Evolutionary conservation across 2,113 vertebrate genomes (phyloP).

Genomic region (Cichladusa arquata): DNA sequence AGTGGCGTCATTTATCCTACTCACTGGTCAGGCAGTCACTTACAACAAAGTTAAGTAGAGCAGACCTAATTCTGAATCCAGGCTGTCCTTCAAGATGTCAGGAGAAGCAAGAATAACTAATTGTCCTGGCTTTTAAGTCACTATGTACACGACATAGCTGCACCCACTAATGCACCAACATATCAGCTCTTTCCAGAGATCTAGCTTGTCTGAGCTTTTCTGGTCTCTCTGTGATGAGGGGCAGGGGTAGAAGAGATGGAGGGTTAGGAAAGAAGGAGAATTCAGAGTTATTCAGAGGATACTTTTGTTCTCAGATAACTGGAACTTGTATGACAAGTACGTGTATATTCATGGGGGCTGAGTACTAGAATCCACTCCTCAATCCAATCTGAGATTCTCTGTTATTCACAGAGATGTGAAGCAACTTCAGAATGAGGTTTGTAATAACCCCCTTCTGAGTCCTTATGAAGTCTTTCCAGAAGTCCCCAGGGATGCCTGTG

Average conservation of each 20-base stretch:
- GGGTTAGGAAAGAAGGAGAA: neutral
- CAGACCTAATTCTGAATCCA: slow-evolving; percentile 10
- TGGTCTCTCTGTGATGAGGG: neutral
- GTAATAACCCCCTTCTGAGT: neutral
- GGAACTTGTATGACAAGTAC: neutral
- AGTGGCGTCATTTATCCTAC: slow-evolving; percentile 40
- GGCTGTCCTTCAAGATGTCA: slow-evolving; percentile 3
- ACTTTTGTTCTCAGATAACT: neutral
- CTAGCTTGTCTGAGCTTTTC: neutral
- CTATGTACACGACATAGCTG: neutral
- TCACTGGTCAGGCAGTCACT: slow-evolving; percentile 11
- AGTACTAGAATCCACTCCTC: neutral
- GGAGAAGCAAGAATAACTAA: neutral
- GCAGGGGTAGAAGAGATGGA: neutral
- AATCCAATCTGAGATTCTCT: neutral
- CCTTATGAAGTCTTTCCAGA: neutral
- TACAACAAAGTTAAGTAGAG: slow-evolving; percentile 11
- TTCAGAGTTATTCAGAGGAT: neutral
- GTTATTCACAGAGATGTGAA: neutral
- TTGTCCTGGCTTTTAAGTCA: neutral
- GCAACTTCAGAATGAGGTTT: neutral
- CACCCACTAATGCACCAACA: neutral
- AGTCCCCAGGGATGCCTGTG: neutral
- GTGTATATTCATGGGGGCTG: neutral
- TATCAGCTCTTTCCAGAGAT: neutral